These are phyloP conservation scores for Drosophila mulleri DNA, from an alignment of 2,888 invertebrate genomes.

Conservation along the genomic window DNA sequence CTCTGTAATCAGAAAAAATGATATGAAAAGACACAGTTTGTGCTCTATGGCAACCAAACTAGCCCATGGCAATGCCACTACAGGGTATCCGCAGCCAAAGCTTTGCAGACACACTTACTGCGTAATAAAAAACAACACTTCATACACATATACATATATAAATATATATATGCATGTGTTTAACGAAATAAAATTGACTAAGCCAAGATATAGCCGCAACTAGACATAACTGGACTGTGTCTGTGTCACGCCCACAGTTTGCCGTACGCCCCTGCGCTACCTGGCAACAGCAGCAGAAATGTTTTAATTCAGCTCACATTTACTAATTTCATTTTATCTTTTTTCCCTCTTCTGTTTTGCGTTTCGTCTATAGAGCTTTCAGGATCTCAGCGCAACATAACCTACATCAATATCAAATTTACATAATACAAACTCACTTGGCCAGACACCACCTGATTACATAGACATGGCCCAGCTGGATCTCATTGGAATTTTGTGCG, in stretches of 20 bases:
- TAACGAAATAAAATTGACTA: constrained; percentile 42
- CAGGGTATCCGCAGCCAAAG: constrained; percentile 39
- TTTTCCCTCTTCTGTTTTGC: not conserved
- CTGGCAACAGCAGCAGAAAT: constrained; percentile 19
- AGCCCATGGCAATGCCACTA: not conserved
- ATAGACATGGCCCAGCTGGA: constrained; percentile 7
- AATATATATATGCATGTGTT: constrained; percentile 4
- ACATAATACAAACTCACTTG: constrained; percentile 27
- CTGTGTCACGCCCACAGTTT: constrained; percentile 1
- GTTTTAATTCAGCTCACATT: constrained; percentile 40
- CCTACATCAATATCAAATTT: constrained; percentile 47
- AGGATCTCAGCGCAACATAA: constrained; percentile 51
- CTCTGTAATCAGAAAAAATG: constrained; percentile 6
- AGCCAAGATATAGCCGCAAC: constrained; percentile 44
- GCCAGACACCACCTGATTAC: not conserved
- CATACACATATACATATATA: constrained; percentile 5
- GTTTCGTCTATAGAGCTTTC: constrained; percentile 39
- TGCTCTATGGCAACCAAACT: not conserved
- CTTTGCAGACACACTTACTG: constrained; percentile 47
- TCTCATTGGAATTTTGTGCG: constrained; percentile 15
- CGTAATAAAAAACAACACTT: constrained; percentile 38
- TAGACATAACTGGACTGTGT: constrained; percentile 50
- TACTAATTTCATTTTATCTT: constrained; percentile 24
- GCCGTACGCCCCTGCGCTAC: not conserved
- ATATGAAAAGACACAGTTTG: too few relatives aligned